Evolutionary conservation across 2,797 vertebrate genomes (phyloP).

Genomic region (Rhinophrynus dorsalis): DNA sequence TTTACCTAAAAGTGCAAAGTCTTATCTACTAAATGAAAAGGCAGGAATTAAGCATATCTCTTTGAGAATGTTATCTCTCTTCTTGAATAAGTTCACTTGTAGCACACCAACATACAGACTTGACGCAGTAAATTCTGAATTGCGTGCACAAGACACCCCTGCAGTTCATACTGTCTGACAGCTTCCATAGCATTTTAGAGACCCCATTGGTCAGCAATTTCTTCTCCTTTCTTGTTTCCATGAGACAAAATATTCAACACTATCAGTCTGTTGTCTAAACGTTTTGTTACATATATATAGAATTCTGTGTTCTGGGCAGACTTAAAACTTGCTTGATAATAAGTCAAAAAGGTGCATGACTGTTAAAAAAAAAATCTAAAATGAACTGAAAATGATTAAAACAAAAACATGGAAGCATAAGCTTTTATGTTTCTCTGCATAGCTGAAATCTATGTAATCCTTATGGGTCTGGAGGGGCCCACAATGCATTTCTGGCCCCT

Average conservation of each 20-base stretch:
- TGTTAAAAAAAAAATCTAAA: slow-evolving; percentile 63
- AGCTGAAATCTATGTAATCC: slow-evolving; percentile 87
- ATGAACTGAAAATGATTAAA: slow-evolving; percentile 47
- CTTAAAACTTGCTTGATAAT: slow-evolving; percentile 71
- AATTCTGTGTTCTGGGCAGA: slow-evolving; percentile 78
- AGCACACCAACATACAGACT: slow-evolving; percentile 66
- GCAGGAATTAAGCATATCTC: slow-evolving; percentile 31
- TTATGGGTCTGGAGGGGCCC: slow-evolving; percentile 12
- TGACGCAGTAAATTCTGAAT: slow-evolving; percentile 75
- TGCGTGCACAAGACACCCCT: slow-evolving; percentile 71
- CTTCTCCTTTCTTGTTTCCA: slow-evolving; percentile 65
- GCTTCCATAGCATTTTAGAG: slow-evolving; percentile 73
- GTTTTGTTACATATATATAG: slow-evolving; percentile 68
- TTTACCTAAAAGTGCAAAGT: slow-evolving; percentile 49
- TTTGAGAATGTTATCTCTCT: slow-evolving; percentile 20
- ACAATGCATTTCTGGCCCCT: not conserved
- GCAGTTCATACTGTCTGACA: slow-evolving; percentile 81
- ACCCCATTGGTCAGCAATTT: slow-evolving; percentile 73
- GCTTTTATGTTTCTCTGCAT: slow-evolving; percentile 82
- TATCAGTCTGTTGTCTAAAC: not conserved
- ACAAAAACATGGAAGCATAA: slow-evolving; percentile 81
- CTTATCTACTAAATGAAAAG: slow-evolving; percentile 39
- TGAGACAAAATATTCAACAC: slow-evolving; percentile 70
- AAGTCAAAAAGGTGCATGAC: slow-evolving; percentile 80
- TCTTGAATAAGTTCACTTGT: slow-evolving; percentile 19